phyloP scores from a whole-genome alignment of 2,888 invertebrate species.

The Stramonita haemastoma region DNA sequence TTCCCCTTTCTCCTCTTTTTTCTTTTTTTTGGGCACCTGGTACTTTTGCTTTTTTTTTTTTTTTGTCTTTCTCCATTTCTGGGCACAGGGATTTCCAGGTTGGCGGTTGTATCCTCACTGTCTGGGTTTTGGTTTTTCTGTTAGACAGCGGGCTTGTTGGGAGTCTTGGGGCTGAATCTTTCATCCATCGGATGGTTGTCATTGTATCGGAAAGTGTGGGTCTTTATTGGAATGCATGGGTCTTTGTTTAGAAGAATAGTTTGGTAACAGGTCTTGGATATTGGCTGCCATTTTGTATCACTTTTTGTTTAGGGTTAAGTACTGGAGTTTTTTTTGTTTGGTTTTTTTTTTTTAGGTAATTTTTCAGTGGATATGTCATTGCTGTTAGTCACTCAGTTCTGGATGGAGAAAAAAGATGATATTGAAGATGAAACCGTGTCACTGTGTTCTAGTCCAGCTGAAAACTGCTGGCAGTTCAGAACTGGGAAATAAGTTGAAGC shows the following conservation, averaged over 20 bases:
- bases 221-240: background rate
- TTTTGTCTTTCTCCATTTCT: background rate
- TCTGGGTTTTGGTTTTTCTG: background rate
- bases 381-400: too few relatives aligned
- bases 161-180: background rate
- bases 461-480: too few relatives aligned
- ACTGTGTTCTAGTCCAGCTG: too few relatives aligned
- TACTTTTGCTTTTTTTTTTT: background rate
- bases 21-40: conserved; percentile 11
- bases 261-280: background rate
- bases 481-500: too few relatives aligned
- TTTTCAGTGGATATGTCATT: too few relatives aligned
- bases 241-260: background rate
- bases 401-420: too few relatives aligned
- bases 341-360: too few relatives aligned
- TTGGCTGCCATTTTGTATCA: background rate
- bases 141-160: background rate
- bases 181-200: background rate
- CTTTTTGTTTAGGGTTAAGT: too few relatives aligned
- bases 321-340: too few relatives aligned
- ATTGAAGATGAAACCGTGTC: too few relatives aligned
- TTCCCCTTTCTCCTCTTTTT: background rate
- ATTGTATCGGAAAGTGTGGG: background rate
- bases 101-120: background rate
- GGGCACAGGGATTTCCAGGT: background rate